Conservation (phyloP, 2,797 vertebrate genomes). For the Geotrypetes seraphini region DNA sequence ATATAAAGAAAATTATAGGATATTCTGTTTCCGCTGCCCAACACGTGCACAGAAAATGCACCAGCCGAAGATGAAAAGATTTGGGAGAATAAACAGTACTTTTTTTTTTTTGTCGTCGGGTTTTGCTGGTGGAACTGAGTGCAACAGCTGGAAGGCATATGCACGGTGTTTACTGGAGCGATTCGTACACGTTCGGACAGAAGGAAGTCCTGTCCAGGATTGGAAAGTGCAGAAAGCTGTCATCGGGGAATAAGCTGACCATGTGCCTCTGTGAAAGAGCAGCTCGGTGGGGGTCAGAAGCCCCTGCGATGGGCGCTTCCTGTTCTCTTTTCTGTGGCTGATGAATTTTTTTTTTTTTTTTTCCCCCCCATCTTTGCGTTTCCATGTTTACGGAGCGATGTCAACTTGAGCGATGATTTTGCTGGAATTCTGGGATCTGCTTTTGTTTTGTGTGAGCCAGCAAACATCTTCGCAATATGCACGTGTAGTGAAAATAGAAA, state of each 20-base stretch:
- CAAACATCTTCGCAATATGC: conserved; percentile 12
- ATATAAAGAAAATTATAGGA: conserved; percentile 18
- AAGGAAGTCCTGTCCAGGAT: conserved; percentile 61
- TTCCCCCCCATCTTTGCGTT: background rate
- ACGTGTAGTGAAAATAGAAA: conserved; percentile 11
- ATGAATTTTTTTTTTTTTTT: background rate
- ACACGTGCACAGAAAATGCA: conserved; percentile 30
- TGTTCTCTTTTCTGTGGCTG: conserved; percentile 16
- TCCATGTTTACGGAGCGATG: conserved; percentile 11
- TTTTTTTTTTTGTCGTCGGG: conserved; percentile 54
- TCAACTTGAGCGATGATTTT: conserved; percentile 21
- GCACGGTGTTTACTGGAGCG: conserved; percentile 50
- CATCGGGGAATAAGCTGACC: conserved; percentile 45
- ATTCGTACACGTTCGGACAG: conserved; percentile 56
- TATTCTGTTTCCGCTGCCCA: conserved; percentile 2
- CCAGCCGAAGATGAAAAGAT: conserved; percentile 42
- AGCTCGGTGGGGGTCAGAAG: conserved; percentile 30
- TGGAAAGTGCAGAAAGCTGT: conserved; percentile 38
- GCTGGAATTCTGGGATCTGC: conserved; percentile 10
- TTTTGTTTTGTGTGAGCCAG: conserved; percentile 48
- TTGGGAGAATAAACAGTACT: no score
- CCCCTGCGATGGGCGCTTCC: conserved; percentile 34
- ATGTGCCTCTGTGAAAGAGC: conserved; percentile 46
- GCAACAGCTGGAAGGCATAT: conserved; percentile 59
- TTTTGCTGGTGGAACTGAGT: conserved; percentile 27